These are phyloP conservation scores for Formica aserva DNA, from an alignment of 2,888 invertebrate genomes.

Conservation along the genomic window DNA sequence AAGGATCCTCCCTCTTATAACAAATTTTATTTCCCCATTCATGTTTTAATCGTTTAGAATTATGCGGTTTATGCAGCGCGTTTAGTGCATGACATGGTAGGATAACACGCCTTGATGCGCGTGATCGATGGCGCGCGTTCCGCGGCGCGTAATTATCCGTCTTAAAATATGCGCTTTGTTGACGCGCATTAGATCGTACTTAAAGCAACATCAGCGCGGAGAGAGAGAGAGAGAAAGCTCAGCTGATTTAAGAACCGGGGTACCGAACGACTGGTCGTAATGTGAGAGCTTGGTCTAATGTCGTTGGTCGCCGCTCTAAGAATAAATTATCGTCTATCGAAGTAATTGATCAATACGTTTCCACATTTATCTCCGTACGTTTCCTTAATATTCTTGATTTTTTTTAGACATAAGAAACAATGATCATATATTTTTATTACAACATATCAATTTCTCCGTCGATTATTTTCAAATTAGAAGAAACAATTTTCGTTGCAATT, in stretches of 20 bases:
- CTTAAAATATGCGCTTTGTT: constrained; percentile 45
- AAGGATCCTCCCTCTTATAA: constrained; percentile 54
- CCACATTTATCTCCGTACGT: background rate
- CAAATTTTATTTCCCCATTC: constrained; percentile 74
- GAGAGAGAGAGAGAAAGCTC: constrained; percentile 49
- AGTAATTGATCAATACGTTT: constrained; percentile 19
- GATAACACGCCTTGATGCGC: constrained; percentile 31
- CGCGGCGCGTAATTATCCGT: constrained; percentile 21
- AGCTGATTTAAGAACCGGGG: constrained; percentile 38
- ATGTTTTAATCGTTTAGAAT: constrained; percentile 62
- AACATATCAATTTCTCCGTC: background rate
- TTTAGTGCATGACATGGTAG: constrained; percentile 16
- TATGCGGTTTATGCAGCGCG: constrained; percentile 58
- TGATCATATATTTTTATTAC: background rate
- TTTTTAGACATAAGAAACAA: background rate
- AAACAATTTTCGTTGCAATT: background rate
- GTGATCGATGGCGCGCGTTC: constrained; percentile 43
- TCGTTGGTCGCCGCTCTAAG: constrained; percentile 1
- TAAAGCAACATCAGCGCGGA: constrained; percentile 40
- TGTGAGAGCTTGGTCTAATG: constrained; percentile 23
- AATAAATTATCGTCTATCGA: constrained; percentile 30
- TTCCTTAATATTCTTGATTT: background rate
- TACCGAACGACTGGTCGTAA: constrained; percentile 20
- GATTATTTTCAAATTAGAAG: background rate
- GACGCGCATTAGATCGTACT: constrained; percentile 49